Evolutionary conservation across 2,888 invertebrate genomes (phyloP), one percentile per base, ranked within the genome.

Genomic region (Dynastes tityus): DNA sequence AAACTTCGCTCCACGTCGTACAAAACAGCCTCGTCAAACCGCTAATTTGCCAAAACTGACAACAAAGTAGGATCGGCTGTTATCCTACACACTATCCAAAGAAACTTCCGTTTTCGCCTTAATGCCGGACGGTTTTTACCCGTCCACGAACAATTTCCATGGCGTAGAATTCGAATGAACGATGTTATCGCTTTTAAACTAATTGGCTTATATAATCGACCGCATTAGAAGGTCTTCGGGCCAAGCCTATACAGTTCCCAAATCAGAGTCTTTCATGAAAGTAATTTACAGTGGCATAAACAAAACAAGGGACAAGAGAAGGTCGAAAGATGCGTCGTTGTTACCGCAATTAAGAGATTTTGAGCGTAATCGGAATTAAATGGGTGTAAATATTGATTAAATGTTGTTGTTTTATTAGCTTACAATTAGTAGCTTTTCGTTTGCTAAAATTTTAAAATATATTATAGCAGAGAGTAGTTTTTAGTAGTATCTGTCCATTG

Each of bases 161-260:
- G 61, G 61, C 73, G 27, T 27, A 27, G 40, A 27, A 61, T 74
- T 61, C 61, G 61, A 61, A 45, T 61, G 58, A 77, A 68, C 49
- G 77, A 68, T 68, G 77, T 58, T 77, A 77, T 77, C 77, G 67
- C 68, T 77, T 67, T 68, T 29, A 68, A 77, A 77, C 77, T 77
- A 77, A 77, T 77, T 77, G 77, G 77, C 77, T 77, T 77, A 77
- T 68, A 68, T 61, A 77, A 77, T 77, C 77, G 65, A 53, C 45
- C 68, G 77, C 55, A 77, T 68, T 77, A 67, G 76, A 53, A 64
- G 68, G 22, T 22, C 63, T 63, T 75, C 32, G 32, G 45, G 55
- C 45, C 45, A 64, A 32, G 63, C 29, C 64, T 68, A 51, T 63
- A 74, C 58, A 61, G 61, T 61, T 58, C n/a, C 45, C 37, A 32